Evolutionary conservation across 2,888 invertebrate species (phyloP).

Genomic region (Rhingia campestris): DNA sequence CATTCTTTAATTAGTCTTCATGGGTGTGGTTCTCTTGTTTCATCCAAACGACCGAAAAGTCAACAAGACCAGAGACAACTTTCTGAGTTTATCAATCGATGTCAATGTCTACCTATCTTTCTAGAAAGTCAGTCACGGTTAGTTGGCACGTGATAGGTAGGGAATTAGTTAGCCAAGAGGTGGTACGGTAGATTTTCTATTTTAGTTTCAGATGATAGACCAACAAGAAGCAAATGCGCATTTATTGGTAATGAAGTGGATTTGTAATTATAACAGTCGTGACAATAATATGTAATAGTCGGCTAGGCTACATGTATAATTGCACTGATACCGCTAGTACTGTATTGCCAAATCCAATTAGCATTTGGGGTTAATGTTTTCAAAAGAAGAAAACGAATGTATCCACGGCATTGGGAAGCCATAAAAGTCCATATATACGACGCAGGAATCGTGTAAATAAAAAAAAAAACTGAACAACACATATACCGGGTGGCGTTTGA

Average conservation of each 20-base stretch:
- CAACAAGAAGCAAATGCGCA: slow-evolving; percentile 9
- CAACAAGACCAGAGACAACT: slow-evolving; percentile 44
- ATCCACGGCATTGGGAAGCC: slow-evolving; percentile 64
- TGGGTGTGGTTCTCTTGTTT: slow-evolving; percentile 48
- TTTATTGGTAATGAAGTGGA: slow-evolving; percentile 57
- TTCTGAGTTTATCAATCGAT: slow-evolving; percentile 45
- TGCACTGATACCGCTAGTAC: slow-evolving; percentile 75
- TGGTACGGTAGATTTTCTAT: slow-evolving; percentile 39
- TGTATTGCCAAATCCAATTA: slow-evolving; percentile 80
- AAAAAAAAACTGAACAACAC: not conserved
- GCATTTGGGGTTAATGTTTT: slow-evolving; percentile 81
- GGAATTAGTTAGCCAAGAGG: slow-evolving; percentile 35
- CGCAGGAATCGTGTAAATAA: slow-evolving; percentile 44
- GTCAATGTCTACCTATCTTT: slow-evolving; percentile 18
- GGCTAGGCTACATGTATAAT: slow-evolving; percentile 6
- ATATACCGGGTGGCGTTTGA: not conserved
- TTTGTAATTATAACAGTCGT: slow-evolving; percentile 53
- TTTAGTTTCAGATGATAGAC: slow-evolving; percentile 18
- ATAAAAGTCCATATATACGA: slow-evolving; percentile 43
- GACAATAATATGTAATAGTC: slow-evolving; percentile 29
- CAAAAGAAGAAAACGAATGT: slow-evolving; percentile 56
- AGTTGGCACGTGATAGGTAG: slow-evolving; percentile 76
- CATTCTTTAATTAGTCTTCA: not conserved
- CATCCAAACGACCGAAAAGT: slow-evolving; percentile 14
- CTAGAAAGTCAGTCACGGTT: slow-evolving; percentile 76